phyloP scores from a whole-genome alignment of 2,797 vertebrate genomes.

The Threskiornis aethiopicus region DNA sequence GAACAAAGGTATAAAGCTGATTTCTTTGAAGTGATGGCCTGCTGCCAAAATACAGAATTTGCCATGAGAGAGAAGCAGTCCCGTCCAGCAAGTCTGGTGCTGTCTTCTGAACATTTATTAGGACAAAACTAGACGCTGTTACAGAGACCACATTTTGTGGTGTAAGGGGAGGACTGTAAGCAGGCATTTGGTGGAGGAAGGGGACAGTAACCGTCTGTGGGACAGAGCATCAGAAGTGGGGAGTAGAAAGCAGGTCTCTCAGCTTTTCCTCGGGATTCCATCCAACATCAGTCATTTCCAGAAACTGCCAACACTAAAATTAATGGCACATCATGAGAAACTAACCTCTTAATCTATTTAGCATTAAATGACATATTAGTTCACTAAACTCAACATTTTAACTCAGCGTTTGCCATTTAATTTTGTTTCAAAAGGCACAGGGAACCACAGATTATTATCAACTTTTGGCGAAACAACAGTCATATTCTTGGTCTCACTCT shows the following conservation, averaged over 20 bases:
- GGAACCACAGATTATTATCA: not conserved
- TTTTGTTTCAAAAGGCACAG: not conserved
- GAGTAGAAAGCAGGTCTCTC: not conserved
- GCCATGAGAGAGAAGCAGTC: not conserved
- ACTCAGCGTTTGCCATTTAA: not conserved
- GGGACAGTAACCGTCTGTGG: not conserved
- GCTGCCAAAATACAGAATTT: not conserved
- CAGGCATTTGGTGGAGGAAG: not conserved
- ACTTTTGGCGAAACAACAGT: not conserved
- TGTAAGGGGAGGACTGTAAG: not conserved
- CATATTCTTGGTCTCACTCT: not conserved
- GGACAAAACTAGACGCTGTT: not conserved
- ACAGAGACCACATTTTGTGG: not conserved
- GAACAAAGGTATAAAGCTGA: not conserved
- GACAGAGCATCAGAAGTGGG: not conserved
- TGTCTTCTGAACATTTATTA: not conserved
- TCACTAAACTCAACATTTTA: not conserved
- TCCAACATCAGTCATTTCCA: not conserved
- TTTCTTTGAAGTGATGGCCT: not conserved
- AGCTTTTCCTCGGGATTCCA: not conserved
- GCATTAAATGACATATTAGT: not conserved
- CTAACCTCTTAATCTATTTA: not conserved
- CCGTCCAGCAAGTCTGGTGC: not conserved
- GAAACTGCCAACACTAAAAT: slow-evolving; percentile 4
- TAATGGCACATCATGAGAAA: not conserved